Evolutionary conservation across 2,797 vertebrate genomes (phyloP).

Genomic region (Buceros bicornis): DNA sequence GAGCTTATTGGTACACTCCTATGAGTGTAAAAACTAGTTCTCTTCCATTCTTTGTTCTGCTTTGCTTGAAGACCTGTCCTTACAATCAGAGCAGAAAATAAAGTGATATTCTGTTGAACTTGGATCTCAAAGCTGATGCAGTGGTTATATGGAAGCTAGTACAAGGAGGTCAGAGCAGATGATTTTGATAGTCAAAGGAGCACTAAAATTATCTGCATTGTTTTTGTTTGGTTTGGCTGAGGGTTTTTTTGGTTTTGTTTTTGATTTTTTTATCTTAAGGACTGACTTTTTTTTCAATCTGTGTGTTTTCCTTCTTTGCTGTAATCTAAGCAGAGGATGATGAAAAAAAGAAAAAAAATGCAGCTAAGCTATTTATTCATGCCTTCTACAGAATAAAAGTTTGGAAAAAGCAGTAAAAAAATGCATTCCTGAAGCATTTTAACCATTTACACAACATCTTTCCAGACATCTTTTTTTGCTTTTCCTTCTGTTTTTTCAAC

Average conservation of each 20-base stretch:
- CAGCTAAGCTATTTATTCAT: not conserved
- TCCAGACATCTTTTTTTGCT: not conserved
- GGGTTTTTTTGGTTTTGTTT: not conserved
- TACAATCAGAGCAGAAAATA: not conserved
- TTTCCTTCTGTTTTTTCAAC: not conserved
- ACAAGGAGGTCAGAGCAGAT: not conserved
- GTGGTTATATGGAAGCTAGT: not conserved
- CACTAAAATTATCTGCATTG: not conserved
- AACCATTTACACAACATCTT: not conserved
- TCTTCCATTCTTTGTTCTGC: not conserved
- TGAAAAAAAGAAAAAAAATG: not conserved
- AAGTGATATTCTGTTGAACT: not conserved
- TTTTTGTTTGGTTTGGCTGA: not conserved
- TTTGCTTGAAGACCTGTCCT: not conserved
- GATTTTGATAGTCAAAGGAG: not conserved
- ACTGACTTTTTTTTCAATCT: not conserved
- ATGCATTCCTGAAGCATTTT: not conserved
- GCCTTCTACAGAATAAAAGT: not conserved
- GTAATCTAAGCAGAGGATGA: not conserved
- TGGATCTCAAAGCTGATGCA: not conserved
- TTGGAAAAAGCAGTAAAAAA: not conserved
- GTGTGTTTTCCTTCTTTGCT: not conserved
- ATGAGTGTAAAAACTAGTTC: not conserved
- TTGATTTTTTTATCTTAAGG: not conserved
- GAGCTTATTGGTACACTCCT: not conserved